phyloP scores from a whole-genome alignment of 2,888 invertebrate species.

The Nudaria mundana region DNA sequence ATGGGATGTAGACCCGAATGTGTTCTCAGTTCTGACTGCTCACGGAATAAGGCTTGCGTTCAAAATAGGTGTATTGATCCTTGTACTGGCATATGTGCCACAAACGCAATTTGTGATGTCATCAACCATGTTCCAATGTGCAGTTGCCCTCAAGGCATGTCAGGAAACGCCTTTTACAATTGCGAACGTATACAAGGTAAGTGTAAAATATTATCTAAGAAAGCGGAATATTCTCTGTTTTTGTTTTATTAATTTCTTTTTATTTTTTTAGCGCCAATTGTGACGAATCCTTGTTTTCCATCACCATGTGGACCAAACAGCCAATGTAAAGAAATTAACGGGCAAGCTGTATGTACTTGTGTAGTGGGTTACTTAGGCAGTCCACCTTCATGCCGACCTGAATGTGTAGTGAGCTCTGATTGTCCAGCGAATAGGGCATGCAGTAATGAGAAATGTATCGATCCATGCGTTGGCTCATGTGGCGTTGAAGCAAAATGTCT shows the following conservation, averaged over 20 bases:
- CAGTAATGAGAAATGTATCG: slow-evolving; percentile 87
- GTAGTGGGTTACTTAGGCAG: slow-evolving; percentile 85
- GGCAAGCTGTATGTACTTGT: slow-evolving; percentile 88
- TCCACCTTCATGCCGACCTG: slow-evolving; percentile 88
- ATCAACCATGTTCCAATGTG: slow-evolving; percentile 87
- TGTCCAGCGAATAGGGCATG: slow-evolving; percentile 87
- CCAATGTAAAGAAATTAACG: slow-evolving; percentile 84
- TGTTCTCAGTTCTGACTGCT: slow-evolving; percentile 84
- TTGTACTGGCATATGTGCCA: slow-evolving; percentile 86
- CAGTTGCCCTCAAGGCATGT: slow-evolving; percentile 84
- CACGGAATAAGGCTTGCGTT: slow-evolving; percentile 83
- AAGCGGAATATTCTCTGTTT: background rate
- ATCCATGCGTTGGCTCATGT: slow-evolving; percentile 89
- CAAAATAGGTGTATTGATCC: slow-evolving; percentile 86
- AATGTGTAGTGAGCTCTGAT: slow-evolving; percentile 89
- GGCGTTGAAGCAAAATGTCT: slow-evolving; percentile 86
- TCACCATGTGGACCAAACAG: slow-evolving; percentile 90
- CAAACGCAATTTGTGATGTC: slow-evolving; percentile 86
- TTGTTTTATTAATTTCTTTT: background rate
- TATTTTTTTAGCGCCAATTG: slow-evolving; percentile 52
- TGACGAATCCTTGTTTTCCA: slow-evolving; percentile 84
- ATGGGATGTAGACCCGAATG: slow-evolving; percentile 87
- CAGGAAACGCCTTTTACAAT: slow-evolving; percentile 85
- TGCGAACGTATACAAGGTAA: slow-evolving; percentile 80
- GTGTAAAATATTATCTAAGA: background rate